Percentiles rank a stretch among this genome's conserved stretches.
Evolutionary conservation across 2,888 invertebrate species (phyloP).

Genomic region (Euplagia quadripunctaria): DNA sequence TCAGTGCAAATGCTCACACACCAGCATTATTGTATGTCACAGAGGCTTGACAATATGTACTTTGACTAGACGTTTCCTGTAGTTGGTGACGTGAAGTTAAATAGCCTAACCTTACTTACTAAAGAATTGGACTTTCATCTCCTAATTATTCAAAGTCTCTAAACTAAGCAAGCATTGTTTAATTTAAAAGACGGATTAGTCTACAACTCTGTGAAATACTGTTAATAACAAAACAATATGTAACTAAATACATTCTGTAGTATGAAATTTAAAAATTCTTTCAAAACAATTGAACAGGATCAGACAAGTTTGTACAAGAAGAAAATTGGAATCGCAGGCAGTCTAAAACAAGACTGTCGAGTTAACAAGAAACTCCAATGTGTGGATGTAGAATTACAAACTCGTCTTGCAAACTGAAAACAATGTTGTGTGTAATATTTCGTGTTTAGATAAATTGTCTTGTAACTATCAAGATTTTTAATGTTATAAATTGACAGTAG

Average conservation of each 20-base stretch:
- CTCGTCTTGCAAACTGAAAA: slow-evolving; percentile 34
- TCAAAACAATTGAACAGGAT: slow-evolving; percentile 25
- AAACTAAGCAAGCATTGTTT: too few species aligned
- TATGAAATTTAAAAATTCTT: slow-evolving; percentile 16
- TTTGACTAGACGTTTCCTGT: too few species aligned
- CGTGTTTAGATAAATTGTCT: slow-evolving; percentile 3
- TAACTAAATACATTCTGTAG: background rate
- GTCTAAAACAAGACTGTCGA: slow-evolving; percentile 34
- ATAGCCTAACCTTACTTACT: too few species aligned
- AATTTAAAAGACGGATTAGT: too few species aligned
- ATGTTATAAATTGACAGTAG: background rate
- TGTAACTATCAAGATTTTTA: background rate
- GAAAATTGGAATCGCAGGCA: slow-evolving; percentile 53
- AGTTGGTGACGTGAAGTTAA: too few species aligned
- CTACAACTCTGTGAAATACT: background rate
- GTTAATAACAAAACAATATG: background rate
- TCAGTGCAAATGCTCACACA: too few species aligned
- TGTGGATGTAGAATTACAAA: slow-evolving; percentile 59
- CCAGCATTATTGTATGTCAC: too few species aligned
- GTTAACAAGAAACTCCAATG: slow-evolving; percentile 53
- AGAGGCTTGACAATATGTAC: too few species aligned
- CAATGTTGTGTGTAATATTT: slow-evolving; percentile 25
- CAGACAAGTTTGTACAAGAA: slow-evolving; percentile 20
- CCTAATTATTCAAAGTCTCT: too few species aligned
- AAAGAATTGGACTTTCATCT: too few species aligned